Evolutionary conservation across 92 coral and sea anemone species (phyloP).

Genomic region (Epizoanthus scotinus): DNA sequence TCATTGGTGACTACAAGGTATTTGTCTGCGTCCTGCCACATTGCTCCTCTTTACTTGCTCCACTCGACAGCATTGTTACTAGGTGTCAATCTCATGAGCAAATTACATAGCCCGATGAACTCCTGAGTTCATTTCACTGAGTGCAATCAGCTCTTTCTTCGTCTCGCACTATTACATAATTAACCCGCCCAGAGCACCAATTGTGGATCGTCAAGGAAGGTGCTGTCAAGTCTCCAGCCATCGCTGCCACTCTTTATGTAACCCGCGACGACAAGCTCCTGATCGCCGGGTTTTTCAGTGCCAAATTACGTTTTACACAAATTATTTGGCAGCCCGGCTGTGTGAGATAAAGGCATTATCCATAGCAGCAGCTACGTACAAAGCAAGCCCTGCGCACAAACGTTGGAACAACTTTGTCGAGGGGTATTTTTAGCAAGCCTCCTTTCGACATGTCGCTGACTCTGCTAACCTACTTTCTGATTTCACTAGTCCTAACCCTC

Average conservation of each 20-base stretch:
- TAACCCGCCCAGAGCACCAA: not conserved
- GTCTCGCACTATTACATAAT: not conserved
- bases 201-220: conserved; percentile 3
- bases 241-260: conserved; percentile 10
- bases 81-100: conserved; percentile 20
- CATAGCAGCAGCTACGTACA: conserved; percentile 32
- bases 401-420: conserved; percentile 36
- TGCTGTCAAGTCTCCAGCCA: not conserved
- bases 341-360: conserved; percentile 24
- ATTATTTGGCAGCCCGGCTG: not conserved
- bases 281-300: conserved; percentile 32
- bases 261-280: conserved; percentile 36
- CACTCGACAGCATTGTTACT: conserved; percentile 42
- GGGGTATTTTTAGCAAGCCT: conserved; percentile 46
- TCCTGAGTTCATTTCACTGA: conserved; percentile 17
- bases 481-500: conserved; percentile 38
- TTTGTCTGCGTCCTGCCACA: conserved; percentile 22
- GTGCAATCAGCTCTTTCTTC: conserved; percentile 27
- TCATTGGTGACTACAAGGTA: conserved; percentile 37
- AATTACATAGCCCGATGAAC: conserved; percentile 35
- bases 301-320: conserved; percentile 9
- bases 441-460: conserved; percentile 37
- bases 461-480: conserved; percentile 36
- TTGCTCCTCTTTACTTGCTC: conserved; percentile 33
- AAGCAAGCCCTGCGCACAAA: conserved; percentile 48